Evolutionary conservation across 2,113 vertebrate genomes (phyloP), one percentile per base, ranked within the genome.

Genomic region (Halichoeres trimaculatus): DNA sequence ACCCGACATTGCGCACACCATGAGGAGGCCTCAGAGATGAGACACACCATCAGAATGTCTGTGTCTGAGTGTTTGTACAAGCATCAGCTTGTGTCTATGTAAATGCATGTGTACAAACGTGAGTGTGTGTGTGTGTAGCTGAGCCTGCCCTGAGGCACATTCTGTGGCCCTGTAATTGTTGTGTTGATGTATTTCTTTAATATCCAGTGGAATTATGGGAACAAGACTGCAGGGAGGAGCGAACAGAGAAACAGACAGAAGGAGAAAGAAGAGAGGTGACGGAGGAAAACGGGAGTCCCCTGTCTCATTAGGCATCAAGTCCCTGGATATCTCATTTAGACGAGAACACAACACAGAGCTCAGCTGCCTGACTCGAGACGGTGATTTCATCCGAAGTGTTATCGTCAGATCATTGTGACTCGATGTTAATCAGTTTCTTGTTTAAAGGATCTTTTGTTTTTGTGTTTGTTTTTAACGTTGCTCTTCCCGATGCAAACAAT

Each of bases 121-220:
- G 60, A 34, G 17, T 48, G 12, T 48, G 1, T 58, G 60, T 0
- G 66, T 74, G 65, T 64, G 50, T 14, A 89, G 87, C 79, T 80
- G 84, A 80, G 84, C 57, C 77, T 26, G 79, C 89, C 90, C 88
- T 53, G 56, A 85, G 87, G 91, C 74, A 2, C 50, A 61, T 64
- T 81, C 79, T 70, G 71, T 57, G 57, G 61, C 60, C 52, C 74
- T 81, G 54, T 89, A 89, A 92, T 91, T 90, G 80, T 85, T 79
- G 62, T 80, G 78, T 84, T 93, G 90, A 92, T 90, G 80, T 90
- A 91, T 91, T 91, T 91, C 85, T 89, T 91, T 90, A 91, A 91
- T 90, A 87, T 88, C 69, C 86, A 84, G 74, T 51, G 51, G 76
- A 86, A 88, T 78, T 84, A 83, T 35, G 58, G 67, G 65, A 73